Evolutionary conservation across 2,888 invertebrate species (phyloP).

Genomic region (Polyommatus icarus): DNA sequence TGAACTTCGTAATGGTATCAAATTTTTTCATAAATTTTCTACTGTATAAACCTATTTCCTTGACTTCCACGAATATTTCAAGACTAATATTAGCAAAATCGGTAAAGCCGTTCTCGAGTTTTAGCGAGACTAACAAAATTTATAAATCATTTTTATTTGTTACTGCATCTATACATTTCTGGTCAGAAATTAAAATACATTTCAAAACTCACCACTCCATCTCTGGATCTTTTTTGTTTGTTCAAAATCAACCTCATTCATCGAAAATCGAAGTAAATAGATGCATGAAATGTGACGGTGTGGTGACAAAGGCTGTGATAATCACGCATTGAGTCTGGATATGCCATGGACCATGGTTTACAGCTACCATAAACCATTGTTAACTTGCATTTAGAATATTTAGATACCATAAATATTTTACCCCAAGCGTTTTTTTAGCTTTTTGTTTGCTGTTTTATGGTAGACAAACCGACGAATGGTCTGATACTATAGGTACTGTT

Average conservation of each 20-base stretch:
- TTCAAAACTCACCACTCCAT: slow-evolving; percentile 38
- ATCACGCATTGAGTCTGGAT: slow-evolving; percentile 54
- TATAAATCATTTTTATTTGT: not conserved
- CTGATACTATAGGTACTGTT: too few relatives aligned
- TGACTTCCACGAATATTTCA: too few relatives aligned
- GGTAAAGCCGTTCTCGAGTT: not conserved
- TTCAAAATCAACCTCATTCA: slow-evolving; percentile 11
- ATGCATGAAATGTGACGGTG: slow-evolving; percentile 44
- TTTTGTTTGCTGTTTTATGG: too few relatives aligned
- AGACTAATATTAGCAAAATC: not conserved
- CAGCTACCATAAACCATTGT: slow-evolving; percentile 53
- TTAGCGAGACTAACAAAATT: not conserved
- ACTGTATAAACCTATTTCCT: too few relatives aligned
- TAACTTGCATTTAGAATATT: not conserved
- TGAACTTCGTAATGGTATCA: too few relatives aligned
- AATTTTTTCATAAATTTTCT: too few relatives aligned
- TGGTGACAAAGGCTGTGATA: slow-evolving; percentile 53
- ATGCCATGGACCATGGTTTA: slow-evolving; percentile 45
- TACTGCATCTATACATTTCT: not conserved
- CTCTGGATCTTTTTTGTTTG: slow-evolving; percentile 30
- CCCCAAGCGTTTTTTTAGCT: not conserved
- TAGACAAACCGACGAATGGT: too few relatives aligned
- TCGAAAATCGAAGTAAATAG: slow-evolving; percentile 44
- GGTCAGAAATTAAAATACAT: not conserved
- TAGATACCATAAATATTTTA: slow-evolving; percentile 12